These are phyloP conservation scores for Vanessa atalanta DNA, from an alignment of 1,140 invertebrate genomes.

Conservation along the genomic window DNA sequence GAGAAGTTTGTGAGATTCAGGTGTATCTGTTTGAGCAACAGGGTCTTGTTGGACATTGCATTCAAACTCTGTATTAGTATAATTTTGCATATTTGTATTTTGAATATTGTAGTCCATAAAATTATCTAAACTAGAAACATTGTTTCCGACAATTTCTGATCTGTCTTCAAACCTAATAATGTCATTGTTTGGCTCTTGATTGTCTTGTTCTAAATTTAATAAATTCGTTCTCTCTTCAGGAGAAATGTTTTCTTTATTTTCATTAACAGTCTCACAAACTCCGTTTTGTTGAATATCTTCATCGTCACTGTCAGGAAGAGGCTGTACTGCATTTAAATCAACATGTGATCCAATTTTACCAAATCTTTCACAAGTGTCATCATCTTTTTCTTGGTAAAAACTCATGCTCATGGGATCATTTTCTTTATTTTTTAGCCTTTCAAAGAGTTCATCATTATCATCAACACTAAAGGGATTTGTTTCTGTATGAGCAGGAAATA, in stretches of 20 bases:
- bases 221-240: slow-evolving; percentile 52
- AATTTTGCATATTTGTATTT: slow-evolving; percentile 56
- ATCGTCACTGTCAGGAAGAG: slow-evolving; percentile 82
- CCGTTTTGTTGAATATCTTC: slow-evolving; percentile 76
- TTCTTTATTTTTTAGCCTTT: slow-evolving; percentile 80
- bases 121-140: slow-evolving; percentile 57
- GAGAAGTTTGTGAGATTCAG: slow-evolving; percentile 75
- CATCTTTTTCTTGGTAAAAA: slow-evolving; percentile 84
- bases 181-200: slow-evolving; percentile 69
- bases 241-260: slow-evolving; percentile 70
- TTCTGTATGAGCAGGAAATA: slow-evolving; percentile 70
- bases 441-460: slow-evolving; percentile 75
- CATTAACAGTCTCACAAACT: slow-evolving; percentile 44
- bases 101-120: slow-evolving; percentile 60
- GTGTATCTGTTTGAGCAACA: slow-evolving; percentile 70
- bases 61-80: slow-evolving; percentile 66
- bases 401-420: slow-evolving; percentile 86
- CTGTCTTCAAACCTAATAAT: slow-evolving; percentile 64
- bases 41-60: slow-evolving; percentile 56
- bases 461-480: slow-evolving; percentile 72
- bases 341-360: slow-evolving; percentile 67
- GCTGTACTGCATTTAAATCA: slow-evolving; percentile 85
- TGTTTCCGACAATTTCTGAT: slow-evolving; percentile 44
- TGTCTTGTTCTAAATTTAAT: slow-evolving; percentile 42
- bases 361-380: slow-evolving; percentile 80